A percentile compares a stretch with the other conserved stretches of the same genome.
Evolutionary conservation across 1,140 invertebrate species (phyloP).

Genomic region (Campoletis sonorensis): DNA sequence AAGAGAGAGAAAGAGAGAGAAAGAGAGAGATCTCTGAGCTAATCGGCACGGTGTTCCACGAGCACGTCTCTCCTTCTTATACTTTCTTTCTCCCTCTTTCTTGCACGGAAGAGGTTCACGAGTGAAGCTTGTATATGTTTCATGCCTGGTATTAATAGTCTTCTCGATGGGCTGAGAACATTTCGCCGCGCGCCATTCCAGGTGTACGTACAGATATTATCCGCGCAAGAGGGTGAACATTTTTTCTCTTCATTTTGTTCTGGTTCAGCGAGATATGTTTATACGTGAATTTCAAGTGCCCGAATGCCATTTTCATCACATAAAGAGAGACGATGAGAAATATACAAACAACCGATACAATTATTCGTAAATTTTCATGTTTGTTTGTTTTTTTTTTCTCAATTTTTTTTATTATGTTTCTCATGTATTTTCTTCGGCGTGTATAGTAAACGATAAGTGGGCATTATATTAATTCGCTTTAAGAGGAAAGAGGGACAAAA

Average conservation of each 20-base stretch:
- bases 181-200: not conserved
- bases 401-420: too few species aligned
- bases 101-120: constrained; percentile 46
- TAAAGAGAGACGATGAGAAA: constrained; percentile 16
- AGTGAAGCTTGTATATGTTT: constrained; percentile 15
- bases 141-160: constrained; percentile 60
- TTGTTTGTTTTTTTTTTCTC: not conserved
- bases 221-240: not conserved
- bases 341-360: not conserved
- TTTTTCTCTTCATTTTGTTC: not conserved
- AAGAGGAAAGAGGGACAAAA: constrained; percentile 16
- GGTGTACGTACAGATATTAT: constrained; percentile 7
- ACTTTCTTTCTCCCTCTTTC: constrained; percentile 45
- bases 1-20: too few species aligned
- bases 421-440: not conserved
- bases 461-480: constrained; percentile 23
- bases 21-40: constrained; percentile 47
- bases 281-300: not conserved
- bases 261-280: not conserved
- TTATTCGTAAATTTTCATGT: constrained; percentile 16
- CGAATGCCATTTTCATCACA: constrained; percentile 3
- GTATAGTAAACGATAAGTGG: constrained; percentile 16
- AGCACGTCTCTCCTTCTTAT: constrained; percentile 61
- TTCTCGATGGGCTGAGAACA: constrained; percentile 40
- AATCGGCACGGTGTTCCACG: constrained; percentile 63